phyloP scores from a whole-genome alignment of 2,888 invertebrate genomes.

The Mesodorylaimus sp. region DNA sequence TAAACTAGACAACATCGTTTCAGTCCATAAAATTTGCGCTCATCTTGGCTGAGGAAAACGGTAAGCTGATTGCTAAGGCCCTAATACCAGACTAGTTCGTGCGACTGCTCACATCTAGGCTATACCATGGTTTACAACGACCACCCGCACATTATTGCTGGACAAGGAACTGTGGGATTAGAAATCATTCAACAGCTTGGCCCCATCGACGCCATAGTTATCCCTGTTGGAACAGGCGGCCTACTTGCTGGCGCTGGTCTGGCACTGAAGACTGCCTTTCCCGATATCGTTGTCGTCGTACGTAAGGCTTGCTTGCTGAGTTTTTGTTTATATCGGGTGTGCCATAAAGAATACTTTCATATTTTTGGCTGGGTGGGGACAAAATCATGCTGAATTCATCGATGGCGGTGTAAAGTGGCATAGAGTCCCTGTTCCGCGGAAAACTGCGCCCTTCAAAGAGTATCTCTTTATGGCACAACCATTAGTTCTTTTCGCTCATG shows the following conservation, averaged over 20 bases:
- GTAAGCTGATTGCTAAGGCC: neutral
- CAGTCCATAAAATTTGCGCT: neutral
- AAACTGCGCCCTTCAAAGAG: no score
- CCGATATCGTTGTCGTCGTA: slow-evolving; percentile 64
- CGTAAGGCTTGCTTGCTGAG: slow-evolving; percentile 32
- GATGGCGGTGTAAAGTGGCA: no score
- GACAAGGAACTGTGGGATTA: slow-evolving; percentile 78
- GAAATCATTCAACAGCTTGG: slow-evolving; percentile 67
- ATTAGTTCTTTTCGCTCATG: no score
- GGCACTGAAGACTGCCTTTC: slow-evolving; percentile 66
- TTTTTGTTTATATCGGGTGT: neutral
- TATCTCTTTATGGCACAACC: no score
- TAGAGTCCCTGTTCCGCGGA: no score
- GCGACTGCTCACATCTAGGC: slow-evolving; percentile 17
- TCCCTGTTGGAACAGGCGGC: slow-evolving; percentile 86
- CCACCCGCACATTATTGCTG: slow-evolving; percentile 81
- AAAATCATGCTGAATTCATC: no score
- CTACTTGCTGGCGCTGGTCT: slow-evolving; percentile 73
- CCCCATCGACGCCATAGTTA: slow-evolving; percentile 65
- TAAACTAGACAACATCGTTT: neutral
- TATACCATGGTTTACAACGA: slow-evolving; percentile 56
- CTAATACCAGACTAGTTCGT: neutral
- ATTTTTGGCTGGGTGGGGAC: no score
- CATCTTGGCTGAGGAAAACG: neutral
- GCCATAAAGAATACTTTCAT: no score